Evolutionary conservation across 2,888 invertebrate species (phyloP).

Genomic region (Horisme vitalbata): DNA sequence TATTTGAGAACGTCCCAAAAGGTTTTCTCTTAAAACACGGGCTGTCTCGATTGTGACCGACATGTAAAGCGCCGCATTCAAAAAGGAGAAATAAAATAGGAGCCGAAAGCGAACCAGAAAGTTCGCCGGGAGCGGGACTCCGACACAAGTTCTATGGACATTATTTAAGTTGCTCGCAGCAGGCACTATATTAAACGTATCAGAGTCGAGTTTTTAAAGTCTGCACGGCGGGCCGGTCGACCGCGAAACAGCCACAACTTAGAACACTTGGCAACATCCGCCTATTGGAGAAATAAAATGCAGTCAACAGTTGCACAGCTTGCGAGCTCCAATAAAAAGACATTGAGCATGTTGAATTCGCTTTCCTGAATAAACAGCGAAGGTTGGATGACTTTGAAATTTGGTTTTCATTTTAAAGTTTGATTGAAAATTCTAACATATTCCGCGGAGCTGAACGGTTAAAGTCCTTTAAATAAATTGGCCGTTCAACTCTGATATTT

Average conservation of each 20-base stretch:
- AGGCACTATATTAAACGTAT: constrained; percentile 71
- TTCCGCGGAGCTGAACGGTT: constrained; percentile 38
- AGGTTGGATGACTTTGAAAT: constrained; percentile 20
- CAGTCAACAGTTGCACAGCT: constrained; percentile 65
- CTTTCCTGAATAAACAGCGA: constrained; percentile 20
- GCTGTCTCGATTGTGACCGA: constrained; percentile 61
- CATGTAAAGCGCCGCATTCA: constrained; percentile 66
- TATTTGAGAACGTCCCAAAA: constrained; percentile 64
- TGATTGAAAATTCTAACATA: constrained; percentile 48
- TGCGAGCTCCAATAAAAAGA: constrained; percentile 34
- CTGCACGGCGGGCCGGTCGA: constrained; percentile 65
- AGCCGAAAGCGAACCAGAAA: constrained; percentile 68
- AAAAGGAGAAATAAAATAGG: constrained; percentile 66
- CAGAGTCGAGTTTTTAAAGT: constrained; percentile 70
- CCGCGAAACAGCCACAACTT: constrained; percentile 65
- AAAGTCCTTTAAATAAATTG: constrained; percentile 64
- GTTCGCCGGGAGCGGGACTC: constrained; percentile 58
- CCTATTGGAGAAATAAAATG: constrained; percentile 72
- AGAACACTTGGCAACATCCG: constrained; percentile 68
- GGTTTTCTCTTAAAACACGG: constrained; percentile 66
- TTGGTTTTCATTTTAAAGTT: constrained; percentile 34
- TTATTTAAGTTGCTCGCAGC: constrained; percentile 70
- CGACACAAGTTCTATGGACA: constrained; percentile 70
- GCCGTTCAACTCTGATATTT: constrained; percentile 65
- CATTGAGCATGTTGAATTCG: constrained; percentile 27